Conservation (phyloP, 1,140 invertebrate genomes). For the Lethocerus indicus region DNA sequence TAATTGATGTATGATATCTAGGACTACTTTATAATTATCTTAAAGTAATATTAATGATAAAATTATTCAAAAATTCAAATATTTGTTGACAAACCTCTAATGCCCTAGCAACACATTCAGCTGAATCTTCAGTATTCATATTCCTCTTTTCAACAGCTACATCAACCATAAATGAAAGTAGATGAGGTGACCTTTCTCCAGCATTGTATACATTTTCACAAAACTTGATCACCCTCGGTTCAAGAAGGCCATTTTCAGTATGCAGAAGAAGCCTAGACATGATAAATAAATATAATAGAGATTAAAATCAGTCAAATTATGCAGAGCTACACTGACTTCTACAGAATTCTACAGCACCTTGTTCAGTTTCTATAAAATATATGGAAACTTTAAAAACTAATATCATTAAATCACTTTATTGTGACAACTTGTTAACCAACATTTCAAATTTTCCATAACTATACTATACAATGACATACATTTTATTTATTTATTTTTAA, state of each 20-base stretch:
- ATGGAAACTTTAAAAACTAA: too few species aligned
- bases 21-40: not conserved
- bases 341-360: too few species aligned
- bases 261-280: constrained; percentile 40
- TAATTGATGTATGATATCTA: too few species aligned
- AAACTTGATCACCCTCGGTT: constrained; percentile 46
- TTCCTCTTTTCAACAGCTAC: constrained; percentile 37
- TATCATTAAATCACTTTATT: too few species aligned
- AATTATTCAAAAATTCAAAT: not conserved
- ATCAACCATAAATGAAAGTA: constrained; percentile 64
- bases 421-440: too few species aligned
- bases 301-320: too few species aligned
- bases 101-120: constrained; percentile 22
- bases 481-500: too few species aligned
- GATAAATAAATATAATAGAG: not conserved
- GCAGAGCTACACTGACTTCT: too few species aligned
- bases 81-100: constrained; percentile 20
- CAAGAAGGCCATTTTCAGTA: constrained; percentile 44
- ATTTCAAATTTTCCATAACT: too few species aligned
- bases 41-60: not conserved
- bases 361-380: too few species aligned
- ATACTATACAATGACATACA: too few species aligned
- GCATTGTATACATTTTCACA: constrained; percentile 56
- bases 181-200: constrained; percentile 54
- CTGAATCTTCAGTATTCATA: constrained; percentile 15